Evolutionary conservation across 1,140 invertebrate genomes (phyloP).

Genomic region (Macrobrachium nipponense): DNA sequence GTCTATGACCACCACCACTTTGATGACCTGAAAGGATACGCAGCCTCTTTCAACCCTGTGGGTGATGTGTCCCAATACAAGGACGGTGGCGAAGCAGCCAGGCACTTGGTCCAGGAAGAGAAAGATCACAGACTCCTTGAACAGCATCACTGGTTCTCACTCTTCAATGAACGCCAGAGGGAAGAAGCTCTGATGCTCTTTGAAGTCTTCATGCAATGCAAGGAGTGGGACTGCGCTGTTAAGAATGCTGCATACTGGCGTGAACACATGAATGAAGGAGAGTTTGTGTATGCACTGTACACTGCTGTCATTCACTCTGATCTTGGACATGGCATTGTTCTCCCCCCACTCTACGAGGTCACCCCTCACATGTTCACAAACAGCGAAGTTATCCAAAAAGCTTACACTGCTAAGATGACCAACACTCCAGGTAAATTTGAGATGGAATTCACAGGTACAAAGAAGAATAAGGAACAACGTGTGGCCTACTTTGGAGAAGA

Average conservation of each 20-base stretch:
- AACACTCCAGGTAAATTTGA: constrained; percentile 65
- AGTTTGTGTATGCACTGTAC: constrained; percentile 54
- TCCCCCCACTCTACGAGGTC: constrained; percentile 78
- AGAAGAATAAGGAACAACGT: constrained; percentile 68
- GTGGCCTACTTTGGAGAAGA: constrained; percentile 77
- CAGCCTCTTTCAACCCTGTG: constrained; percentile 20
- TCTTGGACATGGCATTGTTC: constrained; percentile 29
- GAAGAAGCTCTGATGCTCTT: constrained; percentile 60
- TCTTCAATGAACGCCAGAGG: constrained; percentile 53
- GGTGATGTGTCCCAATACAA: constrained; percentile 39
- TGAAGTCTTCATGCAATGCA: constrained; percentile 52
- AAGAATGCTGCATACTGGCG: constrained; percentile 48
- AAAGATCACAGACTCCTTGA: constrained; percentile 30
- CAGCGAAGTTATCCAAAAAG: constrained; percentile 65
- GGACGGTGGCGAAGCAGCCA: constrained; percentile 37
- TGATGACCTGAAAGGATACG: constrained; percentile 27
- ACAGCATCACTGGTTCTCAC: constrained; percentile 53
- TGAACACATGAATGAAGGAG: constrained; percentile 56
- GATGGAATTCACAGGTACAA: constrained; percentile 61
- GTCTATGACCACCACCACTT: constrained; percentile 30
- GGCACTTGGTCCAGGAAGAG: constrained; percentile 26
- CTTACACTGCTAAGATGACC: constrained; percentile 67
- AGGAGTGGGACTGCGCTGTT: constrained; percentile 21
- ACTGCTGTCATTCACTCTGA: constrained; percentile 47
- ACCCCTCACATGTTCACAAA: constrained; percentile 72